Evolutionary conservation across 1,140 invertebrate genomes (phyloP).

Genomic region (Diachasmimorpha longicaudata): DNA sequence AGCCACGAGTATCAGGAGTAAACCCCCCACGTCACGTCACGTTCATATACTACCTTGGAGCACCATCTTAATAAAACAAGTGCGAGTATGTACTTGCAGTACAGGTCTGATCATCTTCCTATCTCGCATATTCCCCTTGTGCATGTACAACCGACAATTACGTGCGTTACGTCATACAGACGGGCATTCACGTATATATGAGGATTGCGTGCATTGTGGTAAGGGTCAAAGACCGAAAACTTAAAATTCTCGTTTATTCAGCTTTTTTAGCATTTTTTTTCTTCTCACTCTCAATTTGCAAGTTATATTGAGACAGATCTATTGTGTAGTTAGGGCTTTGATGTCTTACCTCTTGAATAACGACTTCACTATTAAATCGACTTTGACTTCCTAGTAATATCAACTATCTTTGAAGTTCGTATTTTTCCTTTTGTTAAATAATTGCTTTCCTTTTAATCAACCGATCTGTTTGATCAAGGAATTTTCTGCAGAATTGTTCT

Average conservation of each 20-base stretch:
- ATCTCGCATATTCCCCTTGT: conserved; percentile 55
- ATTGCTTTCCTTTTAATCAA: not conserved
- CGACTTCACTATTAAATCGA: no score
- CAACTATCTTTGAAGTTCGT: not conserved
- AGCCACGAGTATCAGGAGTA: conserved; percentile 14
- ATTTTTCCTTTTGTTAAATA: not conserved
- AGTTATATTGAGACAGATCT: not conserved
- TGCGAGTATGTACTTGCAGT: conserved; percentile 30
- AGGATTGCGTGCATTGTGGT: not conserved
- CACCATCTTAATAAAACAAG: not conserved
- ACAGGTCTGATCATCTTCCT: conserved; percentile 35
- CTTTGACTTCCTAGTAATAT: not conserved
- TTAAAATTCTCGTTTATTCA: not conserved
- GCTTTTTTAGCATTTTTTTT: no score
- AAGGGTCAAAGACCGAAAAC: not conserved
- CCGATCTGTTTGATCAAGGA: not conserved
- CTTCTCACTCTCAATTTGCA: no score
- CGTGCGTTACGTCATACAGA: conserved; percentile 55
- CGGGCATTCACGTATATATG: conserved; percentile 36
- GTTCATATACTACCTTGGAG: not conserved
- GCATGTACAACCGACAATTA: conserved; percentile 59
- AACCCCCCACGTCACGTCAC: no score
- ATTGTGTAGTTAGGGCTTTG: not conserved
- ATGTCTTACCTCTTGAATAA: not conserved
- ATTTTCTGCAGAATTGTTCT: not conserved